Conservation (phyloP, 2,888 invertebrate species). For the Hermaeophaga mercurialis region DNA sequence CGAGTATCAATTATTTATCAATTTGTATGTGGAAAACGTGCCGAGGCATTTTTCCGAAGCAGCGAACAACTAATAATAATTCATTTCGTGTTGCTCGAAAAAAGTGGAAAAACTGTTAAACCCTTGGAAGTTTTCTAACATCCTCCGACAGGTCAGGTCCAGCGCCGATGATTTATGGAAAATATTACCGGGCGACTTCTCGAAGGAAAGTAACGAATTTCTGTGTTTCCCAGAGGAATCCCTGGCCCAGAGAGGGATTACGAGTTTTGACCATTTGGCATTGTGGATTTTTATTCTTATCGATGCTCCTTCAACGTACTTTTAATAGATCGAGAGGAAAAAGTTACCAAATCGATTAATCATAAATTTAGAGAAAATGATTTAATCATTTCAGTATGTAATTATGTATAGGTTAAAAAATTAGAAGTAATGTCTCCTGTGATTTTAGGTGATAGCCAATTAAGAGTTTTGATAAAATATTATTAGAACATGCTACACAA, state of each 20-base stretch:
- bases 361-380: no score
- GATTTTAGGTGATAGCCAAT: no score
- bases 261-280: slow-evolving; percentile 51
- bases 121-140: slow-evolving; percentile 50
- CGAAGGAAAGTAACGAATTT: slow-evolving; percentile 56
- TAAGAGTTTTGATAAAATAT: no score
- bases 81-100: slow-evolving; percentile 50
- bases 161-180: slow-evolving; percentile 60
- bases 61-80: slow-evolving; percentile 49
- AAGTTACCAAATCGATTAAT: no score
- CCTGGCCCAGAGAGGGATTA: slow-evolving; percentile 51
- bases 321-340: slow-evolving; percentile 10
- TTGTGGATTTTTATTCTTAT: slow-evolving; percentile 50
- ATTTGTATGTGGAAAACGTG: slow-evolving; percentile 43
- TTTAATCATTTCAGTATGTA: no score
- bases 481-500: no score
- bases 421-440: no score
- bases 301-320: not conserved
- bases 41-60: slow-evolving; percentile 17
- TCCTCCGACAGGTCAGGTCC: slow-evolving; percentile 53
- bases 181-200: slow-evolving; percentile 54
- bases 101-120: slow-evolving; percentile 45
- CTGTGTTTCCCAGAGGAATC: slow-evolving; percentile 16
- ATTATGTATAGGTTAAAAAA: no score
- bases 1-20: slow-evolving; percentile 42